Evolutionary conservation across 2,888 invertebrate genomes (phyloP).

Genomic region (Lepetodrilus schrolli): DNA sequence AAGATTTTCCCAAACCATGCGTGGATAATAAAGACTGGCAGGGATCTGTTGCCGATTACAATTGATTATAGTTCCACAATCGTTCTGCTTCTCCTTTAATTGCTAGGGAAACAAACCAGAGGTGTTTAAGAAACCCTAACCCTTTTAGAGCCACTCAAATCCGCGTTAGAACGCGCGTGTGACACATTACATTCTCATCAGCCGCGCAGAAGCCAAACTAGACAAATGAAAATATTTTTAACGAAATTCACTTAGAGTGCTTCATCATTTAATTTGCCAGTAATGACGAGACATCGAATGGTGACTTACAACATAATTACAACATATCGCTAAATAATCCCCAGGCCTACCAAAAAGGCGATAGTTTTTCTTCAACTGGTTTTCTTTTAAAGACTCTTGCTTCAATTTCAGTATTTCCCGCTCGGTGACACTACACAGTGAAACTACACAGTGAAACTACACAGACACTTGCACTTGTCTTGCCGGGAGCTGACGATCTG

Average conservation of each 20-base stretch:
- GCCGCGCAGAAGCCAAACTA: background rate
- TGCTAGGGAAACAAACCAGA: constrained; percentile 3
- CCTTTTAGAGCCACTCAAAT: background rate
- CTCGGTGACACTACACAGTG: too few species aligned
- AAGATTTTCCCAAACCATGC: background rate
- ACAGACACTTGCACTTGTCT: too few species aligned
- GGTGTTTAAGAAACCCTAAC: background rate
- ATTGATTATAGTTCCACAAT: constrained; percentile 7
- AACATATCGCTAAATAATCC: background rate
- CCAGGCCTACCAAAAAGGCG: background rate
- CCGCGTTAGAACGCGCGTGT: background rate
- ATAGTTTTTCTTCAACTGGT: background rate
- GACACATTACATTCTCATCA: background rate
- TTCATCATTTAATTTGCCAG: constrained; percentile 11
- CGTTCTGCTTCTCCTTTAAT: background rate
- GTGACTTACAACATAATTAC: too few species aligned
- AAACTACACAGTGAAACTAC: too few species aligned
- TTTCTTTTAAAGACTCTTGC: background rate
- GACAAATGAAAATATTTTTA: constrained; percentile 17
- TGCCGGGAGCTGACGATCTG: too few species aligned
- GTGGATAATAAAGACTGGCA: background rate
- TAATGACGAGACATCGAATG: background rate
- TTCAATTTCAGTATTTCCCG: too few species aligned
- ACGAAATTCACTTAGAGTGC: background rate
- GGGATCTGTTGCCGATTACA: background rate